Percentiles rank a stretch among this genome's conserved stretches.
These are phyloP conservation scores for Daubentonia madagascariensis DNA, from an alignment of 2,113 vertebrate species.

Conservation along the genomic window DNA sequence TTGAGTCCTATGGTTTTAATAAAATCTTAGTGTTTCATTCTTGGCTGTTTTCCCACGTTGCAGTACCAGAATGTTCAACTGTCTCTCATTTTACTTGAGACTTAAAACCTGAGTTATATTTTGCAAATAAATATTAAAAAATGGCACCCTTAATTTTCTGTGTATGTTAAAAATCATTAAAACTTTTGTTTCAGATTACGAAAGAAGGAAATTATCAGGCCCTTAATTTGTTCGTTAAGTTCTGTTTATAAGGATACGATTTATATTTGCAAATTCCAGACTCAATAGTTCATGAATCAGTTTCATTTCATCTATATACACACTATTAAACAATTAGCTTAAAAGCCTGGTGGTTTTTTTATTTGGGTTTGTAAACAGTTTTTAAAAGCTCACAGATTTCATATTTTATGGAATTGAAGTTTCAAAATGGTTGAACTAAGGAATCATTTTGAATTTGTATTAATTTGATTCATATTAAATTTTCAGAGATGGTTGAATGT, in stretches of 20 bases:
- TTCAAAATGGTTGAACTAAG: constrained; percentile 21
- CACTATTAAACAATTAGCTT: constrained; percentile 52
- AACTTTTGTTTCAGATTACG: constrained; percentile 14
- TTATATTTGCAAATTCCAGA: constrained; percentile 66
- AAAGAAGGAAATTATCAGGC: constrained; percentile 37
- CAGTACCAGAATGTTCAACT: background rate
- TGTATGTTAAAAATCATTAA: background rate
- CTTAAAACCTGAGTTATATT: background rate
- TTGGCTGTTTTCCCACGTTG: background rate
- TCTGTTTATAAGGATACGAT: constrained; percentile 68
- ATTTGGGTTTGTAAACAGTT: constrained; percentile 28
- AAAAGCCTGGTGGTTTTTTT: constrained; percentile 8
- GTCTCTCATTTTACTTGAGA: background rate
- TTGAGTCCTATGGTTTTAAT: background rate
- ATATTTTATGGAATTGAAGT: constrained; percentile 16
- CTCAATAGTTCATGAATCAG: background rate
- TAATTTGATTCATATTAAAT: background rate
- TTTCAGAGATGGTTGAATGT: background rate
- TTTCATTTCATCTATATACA: constrained; percentile 45
- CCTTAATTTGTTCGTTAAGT: constrained; percentile 16
- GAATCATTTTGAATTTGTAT: background rate
- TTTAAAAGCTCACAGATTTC: background rate
- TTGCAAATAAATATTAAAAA: constrained; percentile 29
- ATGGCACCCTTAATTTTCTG: background rate
- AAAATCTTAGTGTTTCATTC: background rate